Conservation (phyloP, 2,797 vertebrate species). For the Gymnopithys bicolor region DNA sequence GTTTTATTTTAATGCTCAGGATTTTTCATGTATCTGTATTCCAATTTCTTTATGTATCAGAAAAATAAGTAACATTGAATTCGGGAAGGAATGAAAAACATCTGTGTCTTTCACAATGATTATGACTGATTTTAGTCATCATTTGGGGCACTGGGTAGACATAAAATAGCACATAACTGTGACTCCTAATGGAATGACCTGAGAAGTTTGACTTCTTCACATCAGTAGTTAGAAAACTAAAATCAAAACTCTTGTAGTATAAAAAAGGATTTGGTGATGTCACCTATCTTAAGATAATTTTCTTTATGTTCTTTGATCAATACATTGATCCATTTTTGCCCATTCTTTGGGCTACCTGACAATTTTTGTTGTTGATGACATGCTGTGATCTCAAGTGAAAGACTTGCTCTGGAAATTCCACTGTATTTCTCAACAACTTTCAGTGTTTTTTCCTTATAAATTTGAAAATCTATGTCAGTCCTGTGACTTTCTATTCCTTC, state of each 20-base stretch:
- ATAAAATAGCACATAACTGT: not conserved
- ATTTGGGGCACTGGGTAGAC: not conserved
- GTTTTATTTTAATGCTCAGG: not conserved
- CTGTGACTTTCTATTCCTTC: not conserved
- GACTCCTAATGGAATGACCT: not conserved
- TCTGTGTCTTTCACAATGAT: not conserved
- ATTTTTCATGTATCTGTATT: not conserved
- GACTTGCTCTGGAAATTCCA: not conserved
- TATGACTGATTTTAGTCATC: not conserved
- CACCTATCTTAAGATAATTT: not conserved
- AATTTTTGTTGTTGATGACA: not conserved
- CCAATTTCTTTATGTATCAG: not conserved
- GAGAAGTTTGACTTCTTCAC: not conserved
- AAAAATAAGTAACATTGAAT: not conserved
- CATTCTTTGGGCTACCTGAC: not conserved
- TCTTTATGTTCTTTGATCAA: not conserved
- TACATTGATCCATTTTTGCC: not conserved
- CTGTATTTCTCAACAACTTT: not conserved
- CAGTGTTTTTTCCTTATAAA: not conserved
- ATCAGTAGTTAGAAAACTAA: not conserved
- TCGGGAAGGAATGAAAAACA: not conserved
- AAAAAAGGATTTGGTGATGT: not conserved
- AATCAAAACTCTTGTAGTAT: not conserved
- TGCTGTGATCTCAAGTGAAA: not conserved
- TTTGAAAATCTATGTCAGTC: not conserved